Conservation (phyloP, 92 coral and sea anemone genomes). For the Zoanthus gigantus region DNA sequence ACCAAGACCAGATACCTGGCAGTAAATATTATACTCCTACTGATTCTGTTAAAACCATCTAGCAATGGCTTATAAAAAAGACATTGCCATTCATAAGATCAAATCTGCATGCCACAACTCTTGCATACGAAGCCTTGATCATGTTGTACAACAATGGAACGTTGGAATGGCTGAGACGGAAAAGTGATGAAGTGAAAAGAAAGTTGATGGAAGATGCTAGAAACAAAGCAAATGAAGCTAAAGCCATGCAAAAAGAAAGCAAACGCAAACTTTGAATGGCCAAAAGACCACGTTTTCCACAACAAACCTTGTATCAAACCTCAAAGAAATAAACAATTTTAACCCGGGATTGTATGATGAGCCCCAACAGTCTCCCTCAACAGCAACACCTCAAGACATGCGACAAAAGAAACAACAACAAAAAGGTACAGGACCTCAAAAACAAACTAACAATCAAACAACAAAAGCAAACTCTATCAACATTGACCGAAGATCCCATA, state of each 20-base stretch:
- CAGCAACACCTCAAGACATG: background rate
- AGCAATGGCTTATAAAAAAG: constrained; percentile 5
- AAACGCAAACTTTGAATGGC: background rate
- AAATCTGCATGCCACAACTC: constrained; percentile 1
- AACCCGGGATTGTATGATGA: constrained; percentile 7
- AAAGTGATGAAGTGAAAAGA: background rate
- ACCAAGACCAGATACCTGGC: constrained; percentile 2
- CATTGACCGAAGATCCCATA: background rate
- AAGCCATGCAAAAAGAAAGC: background rate
- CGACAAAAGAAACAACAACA: background rate
- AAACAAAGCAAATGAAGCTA: constrained; percentile 9
- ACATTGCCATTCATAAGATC: background rate
- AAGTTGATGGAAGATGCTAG: background rate
- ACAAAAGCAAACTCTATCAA: background rate
- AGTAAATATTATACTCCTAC: constrained; percentile 1
- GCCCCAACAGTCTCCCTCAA: constrained; percentile 3
- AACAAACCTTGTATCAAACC: background rate
- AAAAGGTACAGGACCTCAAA: constrained; percentile 1
- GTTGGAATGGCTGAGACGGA: background rate
- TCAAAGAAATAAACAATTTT: background rate
- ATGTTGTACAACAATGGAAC: constrained; percentile 25
- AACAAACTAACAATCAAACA: constrained; percentile 16
- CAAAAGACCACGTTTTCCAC: background rate
- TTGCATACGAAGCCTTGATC: background rate
- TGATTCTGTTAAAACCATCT: background rate